Percentiles rank a stretch among this genome's conserved stretches.
phyloP scores from a whole-genome alignment of 2,113 vertebrate genomes.

The Chaenocephalus aceratus region DNA sequence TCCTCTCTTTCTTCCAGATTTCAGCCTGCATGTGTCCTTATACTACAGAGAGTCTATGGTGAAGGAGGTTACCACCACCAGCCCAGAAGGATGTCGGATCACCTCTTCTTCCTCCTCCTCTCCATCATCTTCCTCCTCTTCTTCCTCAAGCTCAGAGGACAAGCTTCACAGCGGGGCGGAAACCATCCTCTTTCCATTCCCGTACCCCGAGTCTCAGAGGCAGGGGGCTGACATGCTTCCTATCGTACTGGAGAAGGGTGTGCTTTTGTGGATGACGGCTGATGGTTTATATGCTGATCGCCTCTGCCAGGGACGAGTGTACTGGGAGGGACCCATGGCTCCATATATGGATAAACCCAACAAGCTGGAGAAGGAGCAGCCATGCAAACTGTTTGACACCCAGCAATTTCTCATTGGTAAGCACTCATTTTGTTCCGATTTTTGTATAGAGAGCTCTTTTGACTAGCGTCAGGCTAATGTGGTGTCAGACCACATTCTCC shows the following conservation, averaged over 20 bases:
- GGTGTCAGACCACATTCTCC: too few relatives aligned
- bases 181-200: slow-evolving; percentile 92
- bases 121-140: slow-evolving; percentile 81
- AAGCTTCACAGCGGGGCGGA: slow-evolving; percentile 86
- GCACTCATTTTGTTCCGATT: not conserved
- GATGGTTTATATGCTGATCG: slow-evolving; percentile 97
- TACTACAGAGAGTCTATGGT: slow-evolving; percentile 95
- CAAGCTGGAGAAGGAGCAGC: slow-evolving; percentile 95
- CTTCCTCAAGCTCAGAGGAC: slow-evolving; percentile 83
- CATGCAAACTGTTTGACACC: slow-evolving; percentile 95
- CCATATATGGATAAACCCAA: slow-evolving; percentile 91
- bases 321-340: slow-evolving; percentile 95
- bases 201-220: slow-evolving; percentile 91
- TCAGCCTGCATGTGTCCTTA: slow-evolving; percentile 92
- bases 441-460: too few relatives aligned
- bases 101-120: slow-evolving; percentile 82
- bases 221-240: slow-evolving; percentile 93
- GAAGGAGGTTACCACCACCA: slow-evolving; percentile 92
- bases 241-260: slow-evolving; percentile 90
- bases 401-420: slow-evolving; percentile 95
- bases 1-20: slow-evolving; percentile 82
- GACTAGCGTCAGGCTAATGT: too few relatives aligned
- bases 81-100: slow-evolving; percentile 93
- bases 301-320: slow-evolving; percentile 94
- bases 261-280: slow-evolving; percentile 91